phyloP scores from a whole-genome alignment of 2,888 invertebrate genomes.

The Lasioglossum marginatum region DNA sequence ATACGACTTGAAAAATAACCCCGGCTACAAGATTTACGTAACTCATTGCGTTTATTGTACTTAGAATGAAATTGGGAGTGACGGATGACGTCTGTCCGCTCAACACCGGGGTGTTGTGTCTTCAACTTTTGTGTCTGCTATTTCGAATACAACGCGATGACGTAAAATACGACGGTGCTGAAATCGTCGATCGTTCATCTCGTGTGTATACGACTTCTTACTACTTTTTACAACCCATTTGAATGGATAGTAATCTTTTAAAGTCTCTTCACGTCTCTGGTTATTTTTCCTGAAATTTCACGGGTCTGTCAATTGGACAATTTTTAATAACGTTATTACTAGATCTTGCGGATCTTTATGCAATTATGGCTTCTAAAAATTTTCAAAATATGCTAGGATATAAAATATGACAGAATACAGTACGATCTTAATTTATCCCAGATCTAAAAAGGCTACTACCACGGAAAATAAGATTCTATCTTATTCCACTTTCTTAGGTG shows the following conservation, averaged over 20 bases:
- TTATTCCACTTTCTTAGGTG: too few species aligned
- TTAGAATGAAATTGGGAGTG: neutral
- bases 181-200: neutral
- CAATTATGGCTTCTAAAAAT: too few species aligned
- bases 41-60: neutral
- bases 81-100: neutral
- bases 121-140: neutral
- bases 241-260: neutral
- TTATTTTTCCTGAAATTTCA: neutral
- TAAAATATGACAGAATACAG: too few species aligned
- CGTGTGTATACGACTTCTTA: neutral
- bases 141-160: neutral
- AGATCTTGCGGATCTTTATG: too few species aligned
- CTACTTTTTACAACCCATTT: neutral
- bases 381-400: too few species aligned
- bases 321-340: neutral
- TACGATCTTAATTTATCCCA: too few species aligned
- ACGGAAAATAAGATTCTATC: too few species aligned
- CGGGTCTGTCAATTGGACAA: neutral
- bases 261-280: neutral
- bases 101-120: neutral
- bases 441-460: too few species aligned
- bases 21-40: neutral
- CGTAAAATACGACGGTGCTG: neutral
- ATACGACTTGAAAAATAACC: slow-evolving; percentile 15